Evolutionary conservation across 2,797 vertebrate species (phyloP), one percentile per base, ranked within the genome.

Genomic region (Todus mexicanus): DNA sequence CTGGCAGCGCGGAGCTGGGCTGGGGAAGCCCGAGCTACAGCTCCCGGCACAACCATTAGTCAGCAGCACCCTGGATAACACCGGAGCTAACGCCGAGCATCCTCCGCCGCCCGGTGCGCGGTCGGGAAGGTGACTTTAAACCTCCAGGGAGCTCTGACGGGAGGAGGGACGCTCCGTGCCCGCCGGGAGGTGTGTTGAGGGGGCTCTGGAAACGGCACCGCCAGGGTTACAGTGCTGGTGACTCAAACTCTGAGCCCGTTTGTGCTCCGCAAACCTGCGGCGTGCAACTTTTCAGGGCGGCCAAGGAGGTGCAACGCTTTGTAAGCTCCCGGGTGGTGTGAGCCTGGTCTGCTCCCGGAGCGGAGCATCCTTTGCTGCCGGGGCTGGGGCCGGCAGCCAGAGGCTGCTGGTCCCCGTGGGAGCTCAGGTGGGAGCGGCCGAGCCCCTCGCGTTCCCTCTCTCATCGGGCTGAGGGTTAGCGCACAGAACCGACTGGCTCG

Each of bases 11-110:
- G 70, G 76, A 81, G 73, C 63, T 76, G 54, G 33, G 84, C 63
- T 72, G 69, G 4, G 22, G 82, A 82, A 12, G 80, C 79, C 91
- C 90, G 74, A 56, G 38, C 65, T 91, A 50, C 42, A 35, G 48
- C 60, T 93, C 71, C 33, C 7, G 2, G 51, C 81, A 53, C 74
- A 87, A 33, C 48, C 73, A 60, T 90, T 92, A 92, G 66, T 91
- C 77, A 90, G 68, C 60, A 94, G 29, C 51, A 4, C 73, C 78
- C 91, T 1, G 3, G 37, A n/a, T 68, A 81, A 81, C 60, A 82
- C 16, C 63, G 40, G n/a, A 23, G 48, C 68, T 64, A 75, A 59
- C 51, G 66, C 60, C 53, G 68, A 48, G 6, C 43, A 20, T 59
- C 33, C 56, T 27, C 51, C 0, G 0, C 54, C 75, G 37, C 31